Percentiles rank a stretch among this genome's conserved stretches.
These are phyloP conservation scores for Sebastes jordani DNA, from an alignment of 2,797 vertebrate genomes.

Conservation along the genomic window DNA sequence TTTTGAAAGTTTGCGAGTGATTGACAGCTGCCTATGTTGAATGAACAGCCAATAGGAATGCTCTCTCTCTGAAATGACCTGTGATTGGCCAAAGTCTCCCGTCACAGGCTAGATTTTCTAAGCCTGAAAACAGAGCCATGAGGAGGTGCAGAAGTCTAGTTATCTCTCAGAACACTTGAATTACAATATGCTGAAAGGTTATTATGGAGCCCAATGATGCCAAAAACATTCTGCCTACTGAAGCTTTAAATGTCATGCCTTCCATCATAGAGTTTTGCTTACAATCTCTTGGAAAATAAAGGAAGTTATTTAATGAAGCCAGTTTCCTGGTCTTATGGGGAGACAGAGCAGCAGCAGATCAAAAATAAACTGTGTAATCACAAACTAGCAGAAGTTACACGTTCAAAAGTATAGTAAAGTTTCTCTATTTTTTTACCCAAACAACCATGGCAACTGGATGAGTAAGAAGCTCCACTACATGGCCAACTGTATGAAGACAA, in stretches of 20 bases:
- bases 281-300: not conserved
- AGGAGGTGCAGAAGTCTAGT: too few species aligned
- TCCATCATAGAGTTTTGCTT: not conserved
- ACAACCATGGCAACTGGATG: accelerated
- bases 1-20: too few species aligned
- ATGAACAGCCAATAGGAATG: too few species aligned
- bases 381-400: not conserved
- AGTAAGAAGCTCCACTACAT: not conserved
- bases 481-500: not conserved
- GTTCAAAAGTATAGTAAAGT: not conserved
- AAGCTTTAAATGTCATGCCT: not conserved
- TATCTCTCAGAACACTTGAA: too few species aligned
- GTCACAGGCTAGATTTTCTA: too few species aligned
- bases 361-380: not conserved
- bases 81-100: too few species aligned
- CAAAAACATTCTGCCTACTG: too few species aligned
- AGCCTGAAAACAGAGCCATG: too few species aligned
- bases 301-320: not conserved
- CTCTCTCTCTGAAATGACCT: too few species aligned
- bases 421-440: not conserved
- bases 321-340: not conserved
- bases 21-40: too few species aligned
- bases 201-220: too few species aligned
- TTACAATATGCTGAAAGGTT: too few species aligned
- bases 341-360: not conserved